Percentiles rank a stretch among this genome's conserved stretches.
Conservation (phyloP, 2,113 vertebrate genomes). For the Hemichromis elongatus region DNA sequence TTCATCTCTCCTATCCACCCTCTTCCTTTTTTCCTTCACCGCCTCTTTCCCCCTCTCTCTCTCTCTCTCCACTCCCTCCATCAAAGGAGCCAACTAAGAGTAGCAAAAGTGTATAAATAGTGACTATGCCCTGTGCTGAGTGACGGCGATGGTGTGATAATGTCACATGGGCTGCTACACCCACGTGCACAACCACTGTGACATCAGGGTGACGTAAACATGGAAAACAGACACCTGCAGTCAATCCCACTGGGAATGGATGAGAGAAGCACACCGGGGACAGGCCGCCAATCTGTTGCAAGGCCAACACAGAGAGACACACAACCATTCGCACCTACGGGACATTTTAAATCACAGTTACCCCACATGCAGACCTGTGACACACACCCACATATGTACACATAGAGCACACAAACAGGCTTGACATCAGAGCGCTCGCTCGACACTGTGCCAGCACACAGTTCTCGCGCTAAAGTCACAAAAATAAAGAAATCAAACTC, state of each 20-base stretch:
- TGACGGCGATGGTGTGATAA: not conserved
- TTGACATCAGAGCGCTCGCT: not conserved
- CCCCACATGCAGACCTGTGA: not conserved
- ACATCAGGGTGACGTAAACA: not conserved
- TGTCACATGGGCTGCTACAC: not conserved
- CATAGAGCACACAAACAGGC: not conserved
- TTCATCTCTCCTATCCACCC: constrained; percentile 7
- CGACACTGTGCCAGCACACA: not conserved
- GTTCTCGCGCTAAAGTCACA: not conserved
- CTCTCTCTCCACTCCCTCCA: not conserved
- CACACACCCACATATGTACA: not conserved
- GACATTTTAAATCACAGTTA: not conserved
- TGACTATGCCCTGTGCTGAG: not conserved
- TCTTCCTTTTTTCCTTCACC: not conserved
- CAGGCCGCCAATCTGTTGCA: not conserved
- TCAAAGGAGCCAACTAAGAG: not conserved
- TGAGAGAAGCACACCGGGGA: not conserved
- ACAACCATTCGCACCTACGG: not conserved
- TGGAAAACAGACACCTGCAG: not conserved
- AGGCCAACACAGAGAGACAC: not conserved
- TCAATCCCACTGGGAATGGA: not conserved
- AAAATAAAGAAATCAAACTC: not conserved
- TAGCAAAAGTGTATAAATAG: not conserved
- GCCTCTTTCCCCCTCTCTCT: not conserved
- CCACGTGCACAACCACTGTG: not conserved